A percentile compares a stretch with the other conserved stretches of the same genome.
phyloP scores from a whole-genome alignment of 2,113 vertebrate genomes.

The Chamaea fasciata region DNA sequence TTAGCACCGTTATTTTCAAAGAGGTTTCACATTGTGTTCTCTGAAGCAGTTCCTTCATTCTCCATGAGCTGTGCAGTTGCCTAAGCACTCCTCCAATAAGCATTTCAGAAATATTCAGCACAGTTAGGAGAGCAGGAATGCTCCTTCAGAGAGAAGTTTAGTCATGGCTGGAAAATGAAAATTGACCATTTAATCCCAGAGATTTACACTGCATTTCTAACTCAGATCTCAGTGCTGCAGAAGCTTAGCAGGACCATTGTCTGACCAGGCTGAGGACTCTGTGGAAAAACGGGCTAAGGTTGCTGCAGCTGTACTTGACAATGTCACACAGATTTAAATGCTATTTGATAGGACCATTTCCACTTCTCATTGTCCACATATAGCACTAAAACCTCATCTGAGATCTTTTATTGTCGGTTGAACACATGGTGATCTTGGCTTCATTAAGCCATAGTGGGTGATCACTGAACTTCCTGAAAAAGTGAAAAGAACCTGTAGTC shows the following conservation, averaged over 20 bases:
- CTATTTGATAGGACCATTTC: background rate
- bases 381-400: background rate
- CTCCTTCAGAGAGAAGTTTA: slow-evolving; percentile 27
- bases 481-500: background rate
- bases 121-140: background rate
- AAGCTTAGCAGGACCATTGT: slow-evolving; percentile 44
- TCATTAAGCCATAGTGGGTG: background rate
- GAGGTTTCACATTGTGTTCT: background rate
- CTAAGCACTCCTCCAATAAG: background rate
- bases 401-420: background rate
- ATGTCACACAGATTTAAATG: background rate
- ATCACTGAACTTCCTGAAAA: background rate
- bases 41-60: background rate
- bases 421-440: background rate
- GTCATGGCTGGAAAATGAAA: slow-evolving; percentile 57
- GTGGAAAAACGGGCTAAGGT: background rate
- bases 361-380: background rate
- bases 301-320: slow-evolving; percentile 37
- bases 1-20: background rate
- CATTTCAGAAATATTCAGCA: background rate
- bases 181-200: slow-evolving; percentile 55
- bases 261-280: background rate
- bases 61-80: background rate
- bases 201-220: slow-evolving; percentile 58
- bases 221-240: background rate